Evolutionary conservation across 2,797 vertebrate genomes (phyloP), one percentile per base, ranked within the genome.

Genomic region (Sebastes aleutianus): DNA sequence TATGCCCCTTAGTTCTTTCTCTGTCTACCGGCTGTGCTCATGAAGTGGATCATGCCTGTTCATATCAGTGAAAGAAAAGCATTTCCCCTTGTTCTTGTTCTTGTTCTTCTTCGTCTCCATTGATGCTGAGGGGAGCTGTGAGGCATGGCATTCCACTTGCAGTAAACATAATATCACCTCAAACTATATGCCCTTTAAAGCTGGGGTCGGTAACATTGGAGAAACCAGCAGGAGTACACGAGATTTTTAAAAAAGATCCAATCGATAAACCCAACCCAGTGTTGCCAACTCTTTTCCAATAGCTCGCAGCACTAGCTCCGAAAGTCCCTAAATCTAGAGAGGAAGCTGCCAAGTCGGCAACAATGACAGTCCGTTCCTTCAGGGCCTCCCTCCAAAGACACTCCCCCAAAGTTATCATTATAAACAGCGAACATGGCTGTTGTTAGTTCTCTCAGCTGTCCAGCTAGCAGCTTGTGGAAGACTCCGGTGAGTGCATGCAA

Each of bases 41-140:
- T 67, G 43, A 85, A 82, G 83, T 43, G 56, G 72, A 71, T 80
- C 56, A 13, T 20, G 9, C 31, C 39, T 67, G 24, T 70, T 88
- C 69, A 43, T 70, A 65, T 91, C 76, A 80, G 59, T 24, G 43
- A 80, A 85, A 65, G 47, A 74, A 85, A 82, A 82, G 66, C 73
- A 8, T 76, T 80, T 84, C 53, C 53, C 58, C 71, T 62, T 14
- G 9, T 73, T 75, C 68, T 64, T 14, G 8, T 70, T 74, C 67
- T 56, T 56, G 18, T 36, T 70, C 66, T 73, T 75, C 66, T 66
- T 59, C 73, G 8, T 79, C 82, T 79, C 63, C 53, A 27, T 26
- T 76, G 77, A 81, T 69, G 89, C 63, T 18, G 18, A 43, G 76
- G 78, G 74, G 16, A 27, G 57, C 67, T 70, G 59, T 56, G 61